phyloP scores from a whole-genome alignment of 2,797 vertebrate genomes.

The Psittacula echo region DNA sequence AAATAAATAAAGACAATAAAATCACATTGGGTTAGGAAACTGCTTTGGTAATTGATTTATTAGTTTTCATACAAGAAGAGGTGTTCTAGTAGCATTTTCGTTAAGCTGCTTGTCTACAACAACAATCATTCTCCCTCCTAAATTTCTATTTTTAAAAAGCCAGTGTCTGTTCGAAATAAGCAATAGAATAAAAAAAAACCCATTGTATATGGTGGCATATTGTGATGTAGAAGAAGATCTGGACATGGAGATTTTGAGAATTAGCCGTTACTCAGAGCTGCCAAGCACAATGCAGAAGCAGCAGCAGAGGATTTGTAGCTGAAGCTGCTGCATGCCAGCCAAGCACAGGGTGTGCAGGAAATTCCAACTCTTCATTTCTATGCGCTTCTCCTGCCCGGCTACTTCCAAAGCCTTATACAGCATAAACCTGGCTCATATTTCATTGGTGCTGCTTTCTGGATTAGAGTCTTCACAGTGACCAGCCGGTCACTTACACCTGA shows the following conservation, averaged over 20 bases:
- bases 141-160: conserved; percentile 50
- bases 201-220: background rate
- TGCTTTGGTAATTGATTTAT: conserved; percentile 77
- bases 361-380: background rate
- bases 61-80: conserved; percentile 70
- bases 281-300: background rate
- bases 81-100: conserved; percentile 73
- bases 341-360: background rate
- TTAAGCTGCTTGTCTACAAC: conserved; percentile 68
- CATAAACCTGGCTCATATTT: background rate
- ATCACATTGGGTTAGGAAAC: conserved; percentile 73
- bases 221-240: background rate
- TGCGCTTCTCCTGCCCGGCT: background rate
- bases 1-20: conserved; percentile 64
- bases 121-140: background rate
- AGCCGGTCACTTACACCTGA: background rate
- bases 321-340: background rate
- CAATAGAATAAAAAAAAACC: background rate
- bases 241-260: background rate
- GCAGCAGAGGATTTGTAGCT: rapidly evolving
- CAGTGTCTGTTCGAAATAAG: background rate
- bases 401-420: background rate
- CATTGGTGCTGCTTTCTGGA: background rate
- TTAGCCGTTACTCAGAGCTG: background rate
- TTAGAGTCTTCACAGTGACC: background rate